A percentile compares a stretch with the other conserved stretches of the same genome.
Evolutionary conservation across 2,113 vertebrate genomes (phyloP).

Genomic region (Pyxicephalus adspersus): DNA sequence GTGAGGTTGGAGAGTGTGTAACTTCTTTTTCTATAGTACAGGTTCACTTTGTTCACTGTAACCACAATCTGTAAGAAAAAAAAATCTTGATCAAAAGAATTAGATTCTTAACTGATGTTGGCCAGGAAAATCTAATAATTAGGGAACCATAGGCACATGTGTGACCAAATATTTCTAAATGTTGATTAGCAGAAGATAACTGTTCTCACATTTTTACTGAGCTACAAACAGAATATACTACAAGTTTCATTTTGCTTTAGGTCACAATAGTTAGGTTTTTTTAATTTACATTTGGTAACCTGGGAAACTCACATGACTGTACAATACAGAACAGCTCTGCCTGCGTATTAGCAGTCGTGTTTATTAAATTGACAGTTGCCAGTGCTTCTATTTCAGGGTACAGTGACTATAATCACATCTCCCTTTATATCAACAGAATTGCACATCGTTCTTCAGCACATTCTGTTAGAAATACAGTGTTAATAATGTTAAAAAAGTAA

Average conservation of each 20-base stretch:
- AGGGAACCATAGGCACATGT: background rate
- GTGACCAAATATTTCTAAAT: background rate
- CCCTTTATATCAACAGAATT: background rate
- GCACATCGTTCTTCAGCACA: too few relatives aligned
- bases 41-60: too few relatives aligned
- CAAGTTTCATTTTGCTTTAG: background rate
- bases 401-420: background rate
- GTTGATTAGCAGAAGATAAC: background rate
- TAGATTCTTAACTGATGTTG: too few relatives aligned
- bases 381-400: background rate
- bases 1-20: too few relatives aligned
- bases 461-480: too few relatives aligned
- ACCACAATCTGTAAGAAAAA: too few relatives aligned
- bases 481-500: too few relatives aligned
- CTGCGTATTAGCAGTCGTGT: background rate
- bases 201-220: constrained; percentile 22
- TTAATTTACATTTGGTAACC: background rate
- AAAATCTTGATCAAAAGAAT: too few relatives aligned
- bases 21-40: too few relatives aligned
- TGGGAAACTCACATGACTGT: background rate
- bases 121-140: background rate
- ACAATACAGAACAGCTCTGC: background rate
- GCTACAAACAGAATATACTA: background rate
- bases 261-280: constrained; percentile 6
- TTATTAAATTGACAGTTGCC: too few relatives aligned